phyloP scores from a whole-genome alignment of 2,113 vertebrate species.

The Corapipo altera region DNA sequence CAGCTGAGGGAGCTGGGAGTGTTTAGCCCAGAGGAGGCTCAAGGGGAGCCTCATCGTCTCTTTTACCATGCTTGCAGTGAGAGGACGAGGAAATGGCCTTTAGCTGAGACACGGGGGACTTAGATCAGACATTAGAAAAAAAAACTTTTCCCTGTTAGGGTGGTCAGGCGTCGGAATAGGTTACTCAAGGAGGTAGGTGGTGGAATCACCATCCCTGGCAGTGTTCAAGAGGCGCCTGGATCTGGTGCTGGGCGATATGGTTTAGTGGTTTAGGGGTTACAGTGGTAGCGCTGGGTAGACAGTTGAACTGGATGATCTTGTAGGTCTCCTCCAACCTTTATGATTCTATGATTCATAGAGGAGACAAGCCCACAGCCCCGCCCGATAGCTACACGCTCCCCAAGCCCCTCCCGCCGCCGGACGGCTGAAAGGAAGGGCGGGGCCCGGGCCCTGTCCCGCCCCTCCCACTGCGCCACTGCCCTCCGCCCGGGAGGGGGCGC shows the following conservation, averaged over 20 bases:
- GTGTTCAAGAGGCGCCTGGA: too few species aligned
- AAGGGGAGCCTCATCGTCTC: not conserved
- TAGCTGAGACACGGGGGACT: not conserved
- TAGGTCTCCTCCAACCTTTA: not conserved
- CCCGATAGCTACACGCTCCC: accelerated
- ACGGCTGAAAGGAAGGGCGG: accelerated
- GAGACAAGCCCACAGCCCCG: accelerated
- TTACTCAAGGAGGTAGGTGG: not conserved
- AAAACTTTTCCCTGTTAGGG: not conserved
- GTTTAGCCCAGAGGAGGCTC: not conserved
- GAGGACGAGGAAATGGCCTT: not conserved
- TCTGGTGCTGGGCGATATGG: not conserved
- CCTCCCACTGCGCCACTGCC: not conserved
- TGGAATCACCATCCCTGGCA: not conserved
- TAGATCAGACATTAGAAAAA: not conserved
- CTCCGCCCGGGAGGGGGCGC: not conserved
- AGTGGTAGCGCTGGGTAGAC: accelerated
- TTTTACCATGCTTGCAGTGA: not conserved
- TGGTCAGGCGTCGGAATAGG: not conserved
- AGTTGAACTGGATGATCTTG: too few species aligned
- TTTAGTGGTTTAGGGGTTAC: not conserved
- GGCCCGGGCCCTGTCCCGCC: accelerated
- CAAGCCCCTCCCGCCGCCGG: accelerated
- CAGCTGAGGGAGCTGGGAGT: not conserved
- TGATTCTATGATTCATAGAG: accelerated